These are phyloP conservation scores for Ptyas mucosa DNA, from an alignment of 2,113 vertebrate species.

Conservation along the genomic window DNA sequence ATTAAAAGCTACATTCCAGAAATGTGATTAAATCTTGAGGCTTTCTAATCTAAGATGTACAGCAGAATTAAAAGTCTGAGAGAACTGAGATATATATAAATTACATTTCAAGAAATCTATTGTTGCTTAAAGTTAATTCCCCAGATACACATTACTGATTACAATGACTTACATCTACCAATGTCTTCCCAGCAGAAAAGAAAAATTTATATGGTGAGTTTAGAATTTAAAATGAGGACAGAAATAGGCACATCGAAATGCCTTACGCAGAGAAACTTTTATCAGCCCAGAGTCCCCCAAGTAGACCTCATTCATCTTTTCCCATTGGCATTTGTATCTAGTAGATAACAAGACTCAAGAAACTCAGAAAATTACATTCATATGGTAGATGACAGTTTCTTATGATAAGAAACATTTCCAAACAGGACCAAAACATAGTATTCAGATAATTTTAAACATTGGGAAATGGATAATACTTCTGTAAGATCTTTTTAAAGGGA, in stretches of 20 bases:
- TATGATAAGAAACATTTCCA: background rate
- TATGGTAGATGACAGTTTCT: background rate
- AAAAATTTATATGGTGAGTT: slow-evolving; percentile 24
- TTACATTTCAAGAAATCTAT: background rate
- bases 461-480: background rate
- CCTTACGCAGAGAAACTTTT: slow-evolving; percentile 15
- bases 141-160: background rate
- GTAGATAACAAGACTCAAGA: background rate
- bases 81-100: slow-evolving; percentile 1
- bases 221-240: slow-evolving; percentile 18
- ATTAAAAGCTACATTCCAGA: slow-evolving; percentile 24
- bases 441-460: background rate
- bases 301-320: background rate
- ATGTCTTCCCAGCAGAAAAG: slow-evolving; percentile 26
- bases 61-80: slow-evolving; percentile 29
- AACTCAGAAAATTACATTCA: background rate
- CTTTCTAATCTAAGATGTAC: slow-evolving; percentile 31
- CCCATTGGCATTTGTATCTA: background rate
- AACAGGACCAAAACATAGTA: background rate
- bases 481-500: background rate
- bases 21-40: slow-evolving; percentile 37
- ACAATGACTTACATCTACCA: slow-evolving; percentile 1
- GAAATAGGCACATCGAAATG: background rate
- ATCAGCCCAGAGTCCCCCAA: background rate
- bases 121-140: slow-evolving; percentile 8